A percentile compares a stretch with the other conserved stretches of the same genome.
phyloP scores from a whole-genome alignment of 2,797 vertebrate species.

The Euphonia xanthogaster region DNA sequence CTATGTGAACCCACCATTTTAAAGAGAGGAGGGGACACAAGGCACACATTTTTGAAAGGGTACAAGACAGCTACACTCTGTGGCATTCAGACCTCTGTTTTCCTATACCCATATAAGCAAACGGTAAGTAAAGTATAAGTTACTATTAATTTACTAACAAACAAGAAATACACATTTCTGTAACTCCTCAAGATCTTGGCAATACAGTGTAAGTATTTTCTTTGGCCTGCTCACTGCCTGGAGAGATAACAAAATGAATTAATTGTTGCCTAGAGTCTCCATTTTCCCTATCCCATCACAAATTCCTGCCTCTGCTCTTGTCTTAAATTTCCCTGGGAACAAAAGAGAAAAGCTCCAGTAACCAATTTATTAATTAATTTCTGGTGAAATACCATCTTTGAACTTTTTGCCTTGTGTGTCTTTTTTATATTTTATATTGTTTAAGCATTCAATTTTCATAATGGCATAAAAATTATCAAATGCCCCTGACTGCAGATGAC shows the following conservation, averaged over 20 bases:
- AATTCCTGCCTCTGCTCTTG: neutral
- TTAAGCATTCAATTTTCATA: neutral
- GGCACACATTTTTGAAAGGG: neutral
- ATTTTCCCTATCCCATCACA: neutral
- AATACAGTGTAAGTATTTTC: neutral
- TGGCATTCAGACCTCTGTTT: neutral
- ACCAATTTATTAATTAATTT: neutral
- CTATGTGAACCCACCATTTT: accelerated
- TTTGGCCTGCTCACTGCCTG: neutral
- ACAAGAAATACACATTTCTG: neutral
- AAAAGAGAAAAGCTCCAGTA: neutral
- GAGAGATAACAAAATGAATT: neutral
- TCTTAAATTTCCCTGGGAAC: neutral
- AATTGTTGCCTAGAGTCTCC: neutral
- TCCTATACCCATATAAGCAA: neutral
- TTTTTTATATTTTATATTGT: neutral
- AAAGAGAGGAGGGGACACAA: neutral
- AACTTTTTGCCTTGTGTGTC: neutral
- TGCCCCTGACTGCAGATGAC: neutral
- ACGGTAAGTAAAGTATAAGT: neutral
- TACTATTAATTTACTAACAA: neutral
- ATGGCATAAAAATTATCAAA: neutral
- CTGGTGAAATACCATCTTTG: neutral
- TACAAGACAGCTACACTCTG: neutral
- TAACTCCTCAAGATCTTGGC: neutral